A percentile compares a stretch with the other conserved stretches of the same genome.
These are phyloP conservation scores for Odocoileus hemionus DNA, from an alignment of 2,113 vertebrate species.

Conservation along the genomic window DNA sequence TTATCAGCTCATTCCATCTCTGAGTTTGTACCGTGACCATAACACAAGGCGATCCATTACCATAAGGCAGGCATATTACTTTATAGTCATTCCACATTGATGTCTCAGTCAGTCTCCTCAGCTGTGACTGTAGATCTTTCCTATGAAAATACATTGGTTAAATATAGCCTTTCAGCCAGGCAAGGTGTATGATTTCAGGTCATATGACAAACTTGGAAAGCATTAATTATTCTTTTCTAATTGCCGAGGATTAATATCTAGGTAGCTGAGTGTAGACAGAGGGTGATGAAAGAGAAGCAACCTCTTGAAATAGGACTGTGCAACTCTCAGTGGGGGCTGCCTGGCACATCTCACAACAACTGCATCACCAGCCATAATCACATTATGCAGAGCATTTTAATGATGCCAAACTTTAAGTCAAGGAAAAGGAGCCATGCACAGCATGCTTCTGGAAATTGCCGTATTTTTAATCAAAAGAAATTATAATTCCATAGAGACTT, in stretches of 20 bases:
- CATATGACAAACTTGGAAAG: constrained; percentile 21
- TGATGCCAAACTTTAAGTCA: constrained; percentile 28
- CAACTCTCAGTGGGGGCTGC: neutral
- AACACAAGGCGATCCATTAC: neutral
- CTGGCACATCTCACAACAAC: neutral
- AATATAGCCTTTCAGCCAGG: constrained; percentile 24
- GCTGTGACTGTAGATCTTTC: neutral
- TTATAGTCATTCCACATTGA: neutral
- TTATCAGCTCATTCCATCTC: neutral
- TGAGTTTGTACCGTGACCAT: neutral
- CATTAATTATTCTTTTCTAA: constrained; percentile 52
- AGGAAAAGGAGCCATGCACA: neutral
- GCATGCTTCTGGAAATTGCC: constrained; percentile 30
- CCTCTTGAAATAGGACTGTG: neutral
- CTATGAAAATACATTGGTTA: neutral
- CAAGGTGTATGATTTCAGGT: neutral
- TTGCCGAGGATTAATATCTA: neutral
- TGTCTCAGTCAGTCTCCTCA: neutral
- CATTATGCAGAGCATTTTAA: constrained; percentile 34
- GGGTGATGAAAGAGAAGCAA: neutral
- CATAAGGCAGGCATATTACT: neutral
- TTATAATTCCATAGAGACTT: constrained; percentile 41
- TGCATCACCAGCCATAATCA: neutral
- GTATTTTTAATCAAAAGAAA: constrained; percentile 65
- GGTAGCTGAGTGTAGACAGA: neutral